Base-by-base conservation (phyloP, 2,113 vertebrate genomes). In the Urocolius indicus region DNA sequence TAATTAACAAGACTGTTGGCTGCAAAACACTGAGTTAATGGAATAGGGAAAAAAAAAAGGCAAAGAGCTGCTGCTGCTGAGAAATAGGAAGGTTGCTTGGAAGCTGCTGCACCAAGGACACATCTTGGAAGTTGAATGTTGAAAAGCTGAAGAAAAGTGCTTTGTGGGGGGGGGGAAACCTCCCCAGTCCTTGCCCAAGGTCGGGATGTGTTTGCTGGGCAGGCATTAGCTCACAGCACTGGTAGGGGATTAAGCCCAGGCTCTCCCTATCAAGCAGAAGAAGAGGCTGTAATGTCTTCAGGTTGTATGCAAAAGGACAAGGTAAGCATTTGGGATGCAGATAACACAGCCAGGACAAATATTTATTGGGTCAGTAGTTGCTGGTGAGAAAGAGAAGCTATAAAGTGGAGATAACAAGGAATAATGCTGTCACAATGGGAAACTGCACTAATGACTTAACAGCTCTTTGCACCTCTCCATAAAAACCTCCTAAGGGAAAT, bases 401-500 rank as follows among this genome's bases (percentile, higher is more conserved):
- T 96, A 95, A 97, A 97, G 79, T 18, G 79, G 76, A 86, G 94
- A 74, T 92, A 97, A 96, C 92, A 94, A 93, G 90, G 88, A 95
- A 90, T 94, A 96, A 92, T 68, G 92, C 85, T 78, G 85, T 79
- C 72, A 85, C 85, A 87, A 91, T 41, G 88, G 88, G 88, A 91
- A 94, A 92, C 57, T 80, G 83, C 79, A 68, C 88, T 96, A 95
- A 94, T 90, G 95, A 96, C 93, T 96, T 95, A 93, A 95, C 90
- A 91, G 93, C 91, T 94, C 90, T 95, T 86, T 80, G 92, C 90
- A 97, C 90, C 90, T 95, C 92, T 96, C 68, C 80, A 93, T 96
- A 95, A 92, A 96, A 93, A 78, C 72, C 75, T 94, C 94, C 92
- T 84, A 24, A 90, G 96, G 95, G 93, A 96, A 90, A 93, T 75